Base-by-base conservation (phyloP, 2,113 vertebrate species). In the Brachionichthys hirsutus region DNA sequence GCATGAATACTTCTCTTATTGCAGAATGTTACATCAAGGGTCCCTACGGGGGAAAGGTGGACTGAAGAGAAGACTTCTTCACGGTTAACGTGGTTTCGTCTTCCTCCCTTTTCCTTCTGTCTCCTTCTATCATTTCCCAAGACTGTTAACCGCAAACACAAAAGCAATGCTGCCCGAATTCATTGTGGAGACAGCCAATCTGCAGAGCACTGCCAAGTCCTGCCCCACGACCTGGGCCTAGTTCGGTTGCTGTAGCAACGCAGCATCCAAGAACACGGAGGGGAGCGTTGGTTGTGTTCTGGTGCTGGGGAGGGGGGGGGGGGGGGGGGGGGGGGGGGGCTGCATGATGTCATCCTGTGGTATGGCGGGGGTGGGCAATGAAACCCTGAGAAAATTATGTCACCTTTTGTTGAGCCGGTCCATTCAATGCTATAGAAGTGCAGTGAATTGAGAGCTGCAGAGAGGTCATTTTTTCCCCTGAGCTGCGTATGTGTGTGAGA, bases 361-460 rank as follows among this genome's bases (percentile, higher is more conserved):
- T 42, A 87, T 50, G 70, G 74, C 73, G 68, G 78, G 73, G 90
- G 24, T n/a, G n/a, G 84, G 94, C 94, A 96, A 94, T 94, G 87
- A 55, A 90, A 82, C 70, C 54, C 76, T 54, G 84, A 80, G 81
- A 84, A 80, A 91, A 90, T 97, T 92, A 97, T 92, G 94, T 97
- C 93, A 97, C 85, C 83, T 83, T 90, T 86, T 87, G 90, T 92
- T 90, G 89, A 87, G 90, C 84, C 54, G 87, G 67, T 90, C 93
- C 93, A 92, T 94, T 94, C 91, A 94, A 84, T 69, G 83, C 92
- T 92, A 92, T 91, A 92, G 90, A 94, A 91, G 91, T 83, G 85
- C 88, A 88, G 85, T 93, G 92, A 94, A 91, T 92, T 87, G 89
- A 88, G 85, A 93, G 90, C 89, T 89, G 90, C 78, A 75, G 79